Conservation (phyloP, 1,140 invertebrate species). For the Tetramorium parvispinum region DNA sequence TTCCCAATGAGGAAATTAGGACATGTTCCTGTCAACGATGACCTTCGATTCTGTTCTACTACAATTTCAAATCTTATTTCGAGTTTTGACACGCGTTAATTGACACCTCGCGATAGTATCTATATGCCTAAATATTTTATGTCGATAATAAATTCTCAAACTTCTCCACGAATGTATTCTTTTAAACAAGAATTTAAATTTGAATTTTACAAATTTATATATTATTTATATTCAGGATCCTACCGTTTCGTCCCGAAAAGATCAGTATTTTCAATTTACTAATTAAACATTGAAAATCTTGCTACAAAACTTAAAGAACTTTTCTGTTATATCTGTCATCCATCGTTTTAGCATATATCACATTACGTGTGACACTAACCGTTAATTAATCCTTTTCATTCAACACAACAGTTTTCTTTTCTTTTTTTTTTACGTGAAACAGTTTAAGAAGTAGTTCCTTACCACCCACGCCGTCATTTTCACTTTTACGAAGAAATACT, state of each 20-base stretch:
- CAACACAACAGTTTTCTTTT: neutral
- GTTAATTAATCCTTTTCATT: neutral
- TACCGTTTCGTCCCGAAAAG: neutral
- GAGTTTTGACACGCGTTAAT: neutral
- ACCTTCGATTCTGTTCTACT: neutral
- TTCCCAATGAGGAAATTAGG: constrained; percentile 1
- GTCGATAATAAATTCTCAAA: neutral
- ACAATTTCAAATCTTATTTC: neutral
- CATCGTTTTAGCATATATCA: neutral
- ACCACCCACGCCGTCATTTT: neutral
- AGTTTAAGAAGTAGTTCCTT: constrained; percentile 1
- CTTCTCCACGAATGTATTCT: neutral
- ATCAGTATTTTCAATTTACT: neutral
- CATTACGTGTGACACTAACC: neutral
- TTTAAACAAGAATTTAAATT: neutral
- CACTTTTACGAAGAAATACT: neutral
- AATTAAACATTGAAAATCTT: neutral
- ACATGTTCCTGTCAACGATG: neutral
- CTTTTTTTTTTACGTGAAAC: neutral
- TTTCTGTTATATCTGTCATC: neutral
- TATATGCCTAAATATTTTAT: neutral
- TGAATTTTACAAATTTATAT: neutral
- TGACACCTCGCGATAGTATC: neutral
- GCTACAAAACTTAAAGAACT: neutral
- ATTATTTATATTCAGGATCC: neutral